Conservation (phyloP, 64 coral and sea anemone species). For the Acropora yongei region DNA sequence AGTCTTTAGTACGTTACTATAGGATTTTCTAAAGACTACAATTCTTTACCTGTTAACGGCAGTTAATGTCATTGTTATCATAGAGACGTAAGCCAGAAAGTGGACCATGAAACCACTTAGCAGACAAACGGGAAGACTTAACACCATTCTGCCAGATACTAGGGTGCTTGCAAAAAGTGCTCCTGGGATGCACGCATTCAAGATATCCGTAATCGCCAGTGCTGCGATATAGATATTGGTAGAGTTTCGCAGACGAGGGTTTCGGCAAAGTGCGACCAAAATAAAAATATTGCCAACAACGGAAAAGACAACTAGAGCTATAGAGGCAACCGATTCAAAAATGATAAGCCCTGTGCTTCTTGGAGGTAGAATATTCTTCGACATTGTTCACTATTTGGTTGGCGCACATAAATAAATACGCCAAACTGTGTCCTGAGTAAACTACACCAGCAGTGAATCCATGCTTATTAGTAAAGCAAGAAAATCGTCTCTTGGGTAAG, state of each 20-base stretch:
- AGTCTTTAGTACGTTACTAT: too few relatives aligned
- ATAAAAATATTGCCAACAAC: slow-evolving; percentile 35
- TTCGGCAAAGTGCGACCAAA: slow-evolving; percentile 5
- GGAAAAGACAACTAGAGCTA: not conserved
- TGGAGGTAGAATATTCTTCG: not conserved
- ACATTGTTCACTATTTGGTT: not conserved
- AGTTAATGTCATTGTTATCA: slow-evolving; percentile 41
- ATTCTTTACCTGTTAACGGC: slow-evolving; percentile 22
- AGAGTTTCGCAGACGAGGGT: slow-evolving; percentile 14
- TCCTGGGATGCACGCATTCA: slow-evolving; percentile 26
- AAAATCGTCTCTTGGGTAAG: too few relatives aligned
- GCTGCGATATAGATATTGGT: slow-evolving; percentile 34
- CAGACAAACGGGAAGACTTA: not conserved
- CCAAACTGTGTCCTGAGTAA: not conserved
- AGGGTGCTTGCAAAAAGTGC: slow-evolving; percentile 22
- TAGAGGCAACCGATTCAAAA: slow-evolving; percentile 5
- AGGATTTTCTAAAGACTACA: not conserved
- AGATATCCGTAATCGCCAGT: not conserved
- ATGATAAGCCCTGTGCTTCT: slow-evolving; percentile 5
- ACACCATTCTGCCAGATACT: not conserved
- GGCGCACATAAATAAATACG: not conserved
- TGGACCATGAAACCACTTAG: slow-evolving; percentile 36
- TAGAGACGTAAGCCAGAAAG: slow-evolving; percentile 36
- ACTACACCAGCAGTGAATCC: too few relatives aligned
- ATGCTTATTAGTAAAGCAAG: too few relatives aligned